These are phyloP conservation scores for Sebastes kiyomatsui DNA, from an alignment of 2,797 vertebrate species.

Conservation along the genomic window DNA sequence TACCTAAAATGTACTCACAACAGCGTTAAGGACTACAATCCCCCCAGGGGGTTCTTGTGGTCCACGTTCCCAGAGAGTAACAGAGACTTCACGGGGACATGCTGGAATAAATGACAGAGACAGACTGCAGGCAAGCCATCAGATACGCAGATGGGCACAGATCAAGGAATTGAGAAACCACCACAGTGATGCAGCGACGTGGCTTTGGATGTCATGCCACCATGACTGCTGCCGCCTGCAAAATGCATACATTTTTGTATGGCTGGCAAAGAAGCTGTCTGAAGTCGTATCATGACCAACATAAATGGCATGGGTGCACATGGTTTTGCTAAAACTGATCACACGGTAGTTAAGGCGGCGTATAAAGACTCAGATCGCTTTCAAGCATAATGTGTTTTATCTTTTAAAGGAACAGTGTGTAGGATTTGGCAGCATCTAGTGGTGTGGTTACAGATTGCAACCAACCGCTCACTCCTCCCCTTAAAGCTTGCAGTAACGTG, in stretches of 20 bases:
- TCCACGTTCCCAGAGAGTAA: constrained; percentile 75
- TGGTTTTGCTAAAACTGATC: constrained; percentile 38
- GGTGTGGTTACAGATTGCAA: too few relatives aligned
- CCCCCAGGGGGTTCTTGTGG: constrained; percentile 69
- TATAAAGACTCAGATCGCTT: neutral
- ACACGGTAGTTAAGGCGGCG: neutral
- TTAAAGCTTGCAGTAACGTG: neutral
- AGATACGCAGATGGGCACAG: constrained; percentile 70
- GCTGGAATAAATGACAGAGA: constrained; percentile 80
- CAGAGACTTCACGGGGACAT: constrained; percentile 65
- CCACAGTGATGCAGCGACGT: constrained; percentile 20
- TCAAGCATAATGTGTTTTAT: neutral
- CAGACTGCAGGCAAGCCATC: constrained; percentile 59
- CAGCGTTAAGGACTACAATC: constrained; percentile 52
- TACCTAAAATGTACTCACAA: constrained; percentile 54
- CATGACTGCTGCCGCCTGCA: constrained; percentile 44
- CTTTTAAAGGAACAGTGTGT: neutral
- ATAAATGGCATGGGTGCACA: neutral
- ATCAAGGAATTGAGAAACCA: constrained; percentile 59
- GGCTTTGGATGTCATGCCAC: constrained; percentile 51
- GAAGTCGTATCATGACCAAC: neutral
- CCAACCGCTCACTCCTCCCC: neutral
- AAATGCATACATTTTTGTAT: constrained; percentile 30
- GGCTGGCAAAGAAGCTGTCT: constrained; percentile 12
- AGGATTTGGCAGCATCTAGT: too few relatives aligned